A percentile compares a stretch with the other conserved stretches of the same genome.
Evolutionary conservation across 2,797 vertebrate species (phyloP).

Genomic region (Momotus momota): DNA sequence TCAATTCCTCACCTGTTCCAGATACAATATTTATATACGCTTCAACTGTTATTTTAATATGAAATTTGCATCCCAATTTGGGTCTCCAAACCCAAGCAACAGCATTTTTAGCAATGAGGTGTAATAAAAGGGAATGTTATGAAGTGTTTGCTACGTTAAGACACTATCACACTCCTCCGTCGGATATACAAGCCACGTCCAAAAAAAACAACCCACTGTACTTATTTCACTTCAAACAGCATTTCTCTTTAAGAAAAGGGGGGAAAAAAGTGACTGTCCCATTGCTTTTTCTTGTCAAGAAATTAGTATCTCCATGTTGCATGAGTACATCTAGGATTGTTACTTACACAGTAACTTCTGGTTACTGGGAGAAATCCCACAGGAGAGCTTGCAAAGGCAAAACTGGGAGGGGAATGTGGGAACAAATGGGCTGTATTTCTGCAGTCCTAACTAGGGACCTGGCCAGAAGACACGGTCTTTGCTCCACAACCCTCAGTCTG

Average conservation of each 20-base stretch:
- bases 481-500: background rate
- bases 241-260: background rate
- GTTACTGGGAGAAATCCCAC: background rate
- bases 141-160: background rate
- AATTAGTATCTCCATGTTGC: accelerated
- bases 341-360: background rate
- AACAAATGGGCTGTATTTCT: background rate
- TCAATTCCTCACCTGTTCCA: background rate
- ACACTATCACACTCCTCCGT: background rate
- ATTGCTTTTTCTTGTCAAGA: background rate
- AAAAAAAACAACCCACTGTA: background rate
- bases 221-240: background rate
- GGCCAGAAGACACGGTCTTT: background rate
- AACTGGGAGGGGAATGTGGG: background rate
- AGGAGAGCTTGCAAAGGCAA: background rate
- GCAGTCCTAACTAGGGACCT: background rate
- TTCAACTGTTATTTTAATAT: background rate
- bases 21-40: background rate
- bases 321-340: background rate
- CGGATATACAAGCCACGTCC: background rate
- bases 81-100: background rate
- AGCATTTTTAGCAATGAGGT: background rate
- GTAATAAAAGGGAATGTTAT: background rate
- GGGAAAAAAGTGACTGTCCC: background rate
- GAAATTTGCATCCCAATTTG: background rate